phyloP scores from a whole-genome alignment of 1,140 invertebrate species.

The Drosophila arawakana region DNA sequence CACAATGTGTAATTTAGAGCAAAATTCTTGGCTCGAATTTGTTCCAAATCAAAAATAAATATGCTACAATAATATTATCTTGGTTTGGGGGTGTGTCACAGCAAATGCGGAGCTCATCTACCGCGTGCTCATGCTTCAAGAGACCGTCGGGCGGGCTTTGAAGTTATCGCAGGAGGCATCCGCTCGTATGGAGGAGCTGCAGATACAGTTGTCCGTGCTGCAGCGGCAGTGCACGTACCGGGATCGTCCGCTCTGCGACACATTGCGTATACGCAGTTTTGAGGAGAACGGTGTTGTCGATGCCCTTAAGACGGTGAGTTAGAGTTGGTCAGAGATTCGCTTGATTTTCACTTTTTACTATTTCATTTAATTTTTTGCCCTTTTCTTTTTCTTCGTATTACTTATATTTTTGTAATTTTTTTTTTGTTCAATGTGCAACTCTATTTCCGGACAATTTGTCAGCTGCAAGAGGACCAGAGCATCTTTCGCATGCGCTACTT shows the following conservation, averaged over 20 bases:
- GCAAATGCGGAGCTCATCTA: conserved; percentile 85
- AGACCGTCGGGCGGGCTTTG: conserved; percentile 84
- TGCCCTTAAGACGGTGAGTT: conserved; percentile 79
- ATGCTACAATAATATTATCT: conserved; percentile 64
- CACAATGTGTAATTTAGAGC: conserved; percentile 76
- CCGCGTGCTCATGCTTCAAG: conserved; percentile 85
- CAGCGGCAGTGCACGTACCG: conserved; percentile 86
- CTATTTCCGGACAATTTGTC: conserved; percentile 60
- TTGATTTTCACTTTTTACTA: conserved; percentile 20
- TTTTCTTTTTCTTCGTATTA: conserved; percentile 42
- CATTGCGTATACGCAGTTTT: conserved; percentile 86
- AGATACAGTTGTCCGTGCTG: conserved; percentile 86
- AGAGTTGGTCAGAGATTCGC: conserved; percentile 22
- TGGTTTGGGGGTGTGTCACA: conserved; percentile 68
- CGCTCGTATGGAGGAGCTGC: conserved; percentile 86
- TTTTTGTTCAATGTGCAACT: conserved; percentile 16
- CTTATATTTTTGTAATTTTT: conserved; percentile 9
- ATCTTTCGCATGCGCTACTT: conserved; percentile 84
- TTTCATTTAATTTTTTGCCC: conserved; percentile 15
- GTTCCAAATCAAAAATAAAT: conserved; percentile 45
- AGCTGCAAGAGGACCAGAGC: conserved; percentile 84
- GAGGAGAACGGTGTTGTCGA: conserved; percentile 85
- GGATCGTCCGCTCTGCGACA: conserved; percentile 87
- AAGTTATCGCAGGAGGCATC: conserved; percentile 85
- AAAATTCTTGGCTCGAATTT: background rate